Conservation (phyloP, 2,113 vertebrate genomes). For the Rhinolophus ferrumequinum region DNA sequence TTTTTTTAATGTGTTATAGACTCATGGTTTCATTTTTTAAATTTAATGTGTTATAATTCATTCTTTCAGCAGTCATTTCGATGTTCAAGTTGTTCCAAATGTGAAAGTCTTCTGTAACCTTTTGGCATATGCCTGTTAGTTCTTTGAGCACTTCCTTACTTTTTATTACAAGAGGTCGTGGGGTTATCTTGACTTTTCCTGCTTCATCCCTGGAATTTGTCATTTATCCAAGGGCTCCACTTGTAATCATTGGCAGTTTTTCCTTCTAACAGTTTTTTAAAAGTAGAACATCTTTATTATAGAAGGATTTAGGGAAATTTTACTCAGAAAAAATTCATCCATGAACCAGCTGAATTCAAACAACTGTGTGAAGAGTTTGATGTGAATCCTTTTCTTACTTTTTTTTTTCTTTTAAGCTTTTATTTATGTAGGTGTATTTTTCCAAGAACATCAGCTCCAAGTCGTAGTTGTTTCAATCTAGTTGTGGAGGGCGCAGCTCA, state of each 20-base stretch:
- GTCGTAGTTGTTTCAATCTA: no score
- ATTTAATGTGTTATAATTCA: neutral
- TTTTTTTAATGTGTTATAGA: neutral
- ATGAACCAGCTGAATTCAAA: neutral
- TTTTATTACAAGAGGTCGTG: neutral
- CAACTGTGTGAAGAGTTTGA: neutral
- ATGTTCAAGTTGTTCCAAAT: neutral
- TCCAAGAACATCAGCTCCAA: no score
- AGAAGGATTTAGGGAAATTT: neutral
- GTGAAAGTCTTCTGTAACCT: neutral
- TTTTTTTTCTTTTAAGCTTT: neutral
- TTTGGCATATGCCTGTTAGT: neutral
- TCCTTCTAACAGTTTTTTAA: neutral
- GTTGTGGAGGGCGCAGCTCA: no score
- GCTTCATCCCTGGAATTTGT: neutral
- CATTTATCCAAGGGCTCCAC: neutral
- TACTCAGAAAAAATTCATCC: neutral
- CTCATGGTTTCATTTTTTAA: neutral
- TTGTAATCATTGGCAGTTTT: constrained; percentile 8
- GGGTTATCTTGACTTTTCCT: neutral
- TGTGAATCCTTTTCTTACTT: neutral
- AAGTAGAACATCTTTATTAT: neutral
- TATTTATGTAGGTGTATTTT: no score
- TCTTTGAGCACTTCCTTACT: neutral
- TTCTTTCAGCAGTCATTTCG: neutral